phyloP scores from a whole-genome alignment of 2,888 invertebrate genomes.

The Athetis lepigone region DNA sequence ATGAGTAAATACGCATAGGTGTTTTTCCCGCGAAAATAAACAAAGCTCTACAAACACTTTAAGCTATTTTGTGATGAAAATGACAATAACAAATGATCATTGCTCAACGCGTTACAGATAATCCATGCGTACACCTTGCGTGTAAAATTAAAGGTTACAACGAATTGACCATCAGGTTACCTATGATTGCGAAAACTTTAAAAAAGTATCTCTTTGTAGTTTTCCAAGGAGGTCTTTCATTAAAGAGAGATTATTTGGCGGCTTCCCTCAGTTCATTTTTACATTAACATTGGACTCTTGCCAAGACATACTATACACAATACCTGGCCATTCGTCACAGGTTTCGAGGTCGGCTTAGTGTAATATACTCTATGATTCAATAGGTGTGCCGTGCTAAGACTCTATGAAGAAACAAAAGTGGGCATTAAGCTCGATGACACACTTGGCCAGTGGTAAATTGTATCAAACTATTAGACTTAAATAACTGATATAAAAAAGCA shows the following conservation, averaged over 20 bases:
- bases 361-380: conserved; percentile 51
- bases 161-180: conserved; percentile 49
- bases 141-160: conserved; percentile 48
- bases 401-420: conserved; percentile 25
- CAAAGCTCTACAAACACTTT: conserved; percentile 5
- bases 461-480: neutral
- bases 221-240: conserved; percentile 49
- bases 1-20: conserved; percentile 26
- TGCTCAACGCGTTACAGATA: conserved; percentile 22
- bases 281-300: conserved; percentile 77
- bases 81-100: conserved; percentile 12
- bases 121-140: conserved; percentile 31
- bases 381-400: conserved; percentile 29
- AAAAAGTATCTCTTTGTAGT: conserved; percentile 48
- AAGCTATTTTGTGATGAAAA: conserved; percentile 12
- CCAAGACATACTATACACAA: conserved; percentile 76
- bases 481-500: neutral
- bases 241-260: conserved; percentile 67
- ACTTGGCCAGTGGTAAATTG: neutral
- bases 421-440: conserved; percentile 5
- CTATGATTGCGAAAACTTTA: conserved; percentile 34
- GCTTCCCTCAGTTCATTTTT: conserved; percentile 70
- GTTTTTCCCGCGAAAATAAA: conserved; percentile 27
- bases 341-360: conserved; percentile 72
- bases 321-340: conserved; percentile 76